A percentile compares a stretch with the other conserved stretches of the same genome.
Conservation (phyloP, 2,113 vertebrate genomes). For the Epinephelus moara region DNA sequence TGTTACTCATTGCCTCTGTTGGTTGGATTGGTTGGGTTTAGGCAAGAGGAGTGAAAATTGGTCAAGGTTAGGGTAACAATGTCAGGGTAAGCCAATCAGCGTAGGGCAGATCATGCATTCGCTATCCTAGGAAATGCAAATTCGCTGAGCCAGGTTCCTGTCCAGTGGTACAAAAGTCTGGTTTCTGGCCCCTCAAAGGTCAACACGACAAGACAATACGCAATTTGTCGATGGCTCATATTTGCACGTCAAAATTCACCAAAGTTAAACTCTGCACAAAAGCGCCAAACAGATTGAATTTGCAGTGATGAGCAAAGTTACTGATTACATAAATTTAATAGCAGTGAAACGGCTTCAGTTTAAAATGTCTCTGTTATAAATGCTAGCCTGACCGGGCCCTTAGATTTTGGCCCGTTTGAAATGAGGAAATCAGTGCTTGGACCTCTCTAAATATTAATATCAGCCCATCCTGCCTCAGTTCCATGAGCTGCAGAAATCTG, state of each 20-base stretch:
- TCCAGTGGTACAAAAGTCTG: background rate
- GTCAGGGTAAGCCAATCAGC: too few relatives aligned
- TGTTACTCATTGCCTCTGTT: too few relatives aligned
- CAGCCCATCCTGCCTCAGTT: constrained; percentile 7
- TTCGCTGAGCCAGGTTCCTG: too few relatives aligned
- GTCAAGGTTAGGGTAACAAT: too few relatives aligned
- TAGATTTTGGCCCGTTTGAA: constrained; percentile 24
- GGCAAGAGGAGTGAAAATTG: too few relatives aligned
- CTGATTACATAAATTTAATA: background rate
- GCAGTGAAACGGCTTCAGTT: background rate
- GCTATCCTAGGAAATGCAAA: too few relatives aligned
- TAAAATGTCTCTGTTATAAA: background rate
- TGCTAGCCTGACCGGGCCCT: background rate
- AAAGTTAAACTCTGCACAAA: background rate
- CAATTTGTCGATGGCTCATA: background rate
- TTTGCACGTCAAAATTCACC: background rate
- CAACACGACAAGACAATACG: background rate
- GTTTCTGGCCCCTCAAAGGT: background rate
- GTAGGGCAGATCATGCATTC: too few relatives aligned
- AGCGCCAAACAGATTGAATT: background rate
- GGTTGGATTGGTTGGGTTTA: too few relatives aligned
- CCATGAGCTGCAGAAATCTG: constrained; percentile 10
- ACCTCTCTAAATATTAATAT: constrained; percentile 15
- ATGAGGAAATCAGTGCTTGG: constrained; percentile 20
- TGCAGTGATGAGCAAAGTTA: background rate